Base-by-base conservation (phyloP, 2,113 vertebrate genomes). In the Coptodon rendalli region DNA sequence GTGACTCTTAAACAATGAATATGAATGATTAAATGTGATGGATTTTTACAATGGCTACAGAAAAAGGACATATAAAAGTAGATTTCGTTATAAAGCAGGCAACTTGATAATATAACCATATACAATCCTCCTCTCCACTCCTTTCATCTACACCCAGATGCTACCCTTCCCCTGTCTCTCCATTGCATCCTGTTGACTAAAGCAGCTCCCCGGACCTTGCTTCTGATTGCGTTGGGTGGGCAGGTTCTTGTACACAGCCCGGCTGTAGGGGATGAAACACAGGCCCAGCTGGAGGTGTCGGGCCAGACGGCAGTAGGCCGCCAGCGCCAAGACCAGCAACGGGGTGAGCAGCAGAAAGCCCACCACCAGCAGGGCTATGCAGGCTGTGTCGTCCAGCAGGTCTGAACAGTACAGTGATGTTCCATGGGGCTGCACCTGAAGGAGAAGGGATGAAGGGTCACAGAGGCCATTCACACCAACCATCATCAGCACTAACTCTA, bases 181-280 rank as follows among this genome's bases (percentile, higher is more conserved):
- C 17, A 89, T 48, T 2, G 59, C 80, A 14, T 89, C 94, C 89
- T 92, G 87, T 86, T 92, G 92, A 48, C 91, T 86, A 48, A 96
- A 97, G 94, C 96, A 97, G 86, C 93, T 86, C 22, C 90, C 93
- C 2, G 81, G 6, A 0, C 81, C 86, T 24, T 81, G 82, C 45
- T 80, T 85, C 45, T 88, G 90, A 31, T 92, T 95, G 63, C 80
- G 96, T 2, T 93, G 82, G 54, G 86, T 66, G 0, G 96, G 95
- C 63, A 96, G 93, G 89, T 97, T 97, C 89, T 97, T 96, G 90
- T 98, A 98, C 71, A 98, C 97, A 3, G 97, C 97, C 0, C 97
- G 96, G 94, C 97, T 98, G 95, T 98, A 98, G 59, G 98, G 98
- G 38, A 98, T 96, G 34, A 98, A 97, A 87, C 98, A 98, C 84